Percentiles rank a stretch among this genome's conserved stretches.
phyloP scores from a whole-genome alignment of 1,140 invertebrate genomes.

The Pomacea maculata region DNA sequence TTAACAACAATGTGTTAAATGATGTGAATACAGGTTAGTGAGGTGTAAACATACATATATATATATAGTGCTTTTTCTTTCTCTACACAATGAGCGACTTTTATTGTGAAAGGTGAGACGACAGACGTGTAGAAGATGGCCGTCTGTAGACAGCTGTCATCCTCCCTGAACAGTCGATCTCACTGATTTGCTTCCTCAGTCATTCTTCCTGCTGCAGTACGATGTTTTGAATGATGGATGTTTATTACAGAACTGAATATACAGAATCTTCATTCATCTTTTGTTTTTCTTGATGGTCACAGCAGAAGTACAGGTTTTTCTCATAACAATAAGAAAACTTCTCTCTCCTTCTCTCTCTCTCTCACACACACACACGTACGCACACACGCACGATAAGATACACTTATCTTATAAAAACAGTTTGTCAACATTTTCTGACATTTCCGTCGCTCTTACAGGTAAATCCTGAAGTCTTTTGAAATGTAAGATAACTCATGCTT shows the following conservation, averaged over 20 bases:
- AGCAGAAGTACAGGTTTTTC: too few relatives aligned
- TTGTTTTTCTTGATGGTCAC: background rate
- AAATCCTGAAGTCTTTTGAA: background rate
- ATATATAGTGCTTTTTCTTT: background rate
- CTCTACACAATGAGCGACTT: background rate
- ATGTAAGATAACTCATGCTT: background rate
- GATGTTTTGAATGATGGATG: too few relatives aligned
- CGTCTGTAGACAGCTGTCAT: too few relatives aligned
- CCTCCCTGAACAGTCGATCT: too few relatives aligned
- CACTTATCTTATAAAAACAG: background rate
- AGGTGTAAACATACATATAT: background rate
- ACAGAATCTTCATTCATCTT: background rate
- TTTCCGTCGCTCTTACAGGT: too few relatives aligned
- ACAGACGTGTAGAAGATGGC: too few relatives aligned
- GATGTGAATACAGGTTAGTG: background rate
- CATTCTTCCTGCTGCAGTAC: too few relatives aligned
- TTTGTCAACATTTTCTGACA: background rate
- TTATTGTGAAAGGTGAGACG: background rate
- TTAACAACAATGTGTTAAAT: background rate
- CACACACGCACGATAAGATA: background rate
- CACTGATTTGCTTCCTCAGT: too few relatives aligned
- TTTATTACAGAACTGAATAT: too few relatives aligned
- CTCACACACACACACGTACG: background rate
- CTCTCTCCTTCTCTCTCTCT: background rate
- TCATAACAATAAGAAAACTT: background rate